Percentiles rank a stretch among this genome's conserved stretches.
These are phyloP conservation scores for Plebejus melissa DNA, from an alignment of 2,888 invertebrate species.

Conservation along the genomic window DNA sequence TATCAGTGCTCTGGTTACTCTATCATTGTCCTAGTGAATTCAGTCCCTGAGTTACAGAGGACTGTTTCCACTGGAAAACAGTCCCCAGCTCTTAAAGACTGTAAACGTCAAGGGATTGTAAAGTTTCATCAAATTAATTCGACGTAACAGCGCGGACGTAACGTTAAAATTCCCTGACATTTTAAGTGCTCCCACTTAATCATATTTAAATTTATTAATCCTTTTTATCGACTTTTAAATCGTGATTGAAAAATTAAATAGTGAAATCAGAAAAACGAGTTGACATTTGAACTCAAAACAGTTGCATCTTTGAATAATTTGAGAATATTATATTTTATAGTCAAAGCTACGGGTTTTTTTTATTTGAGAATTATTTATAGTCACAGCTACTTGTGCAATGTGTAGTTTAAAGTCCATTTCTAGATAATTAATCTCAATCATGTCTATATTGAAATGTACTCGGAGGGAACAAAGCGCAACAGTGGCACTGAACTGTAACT, in stretches of 20 bases:
- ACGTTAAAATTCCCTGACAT: slow-evolving; percentile 25
- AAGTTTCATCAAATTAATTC: slow-evolving; percentile 22
- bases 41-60: neutral
- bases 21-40: neutral
- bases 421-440: slow-evolving; percentile 24
- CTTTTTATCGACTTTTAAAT: slow-evolving; percentile 21
- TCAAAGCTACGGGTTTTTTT: too few relatives aligned
- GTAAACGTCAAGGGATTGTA: slow-evolving; percentile 13
- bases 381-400: neutral
- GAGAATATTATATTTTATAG: neutral
- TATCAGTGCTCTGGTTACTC: neutral
- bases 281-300: neutral
- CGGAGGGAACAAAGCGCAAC: slow-evolving; percentile 10
- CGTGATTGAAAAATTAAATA: slow-evolving; percentile 11
- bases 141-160: slow-evolving; percentile 6
- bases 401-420: slow-evolving; percentile 5
- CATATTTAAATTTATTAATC: slow-evolving; percentile 20
- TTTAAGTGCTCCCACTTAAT: slow-evolving; percentile 20
- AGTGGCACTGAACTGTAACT: slow-evolving; percentile 8
- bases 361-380: neutral
- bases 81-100: neutral
- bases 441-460: slow-evolving; percentile 21
- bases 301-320: neutral
- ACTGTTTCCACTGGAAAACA: neutral
- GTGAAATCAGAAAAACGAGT: slow-evolving; percentile 5